phyloP scores from a whole-genome alignment of 2,797 vertebrate species.

The Bovichtus diacanthus region DNA sequence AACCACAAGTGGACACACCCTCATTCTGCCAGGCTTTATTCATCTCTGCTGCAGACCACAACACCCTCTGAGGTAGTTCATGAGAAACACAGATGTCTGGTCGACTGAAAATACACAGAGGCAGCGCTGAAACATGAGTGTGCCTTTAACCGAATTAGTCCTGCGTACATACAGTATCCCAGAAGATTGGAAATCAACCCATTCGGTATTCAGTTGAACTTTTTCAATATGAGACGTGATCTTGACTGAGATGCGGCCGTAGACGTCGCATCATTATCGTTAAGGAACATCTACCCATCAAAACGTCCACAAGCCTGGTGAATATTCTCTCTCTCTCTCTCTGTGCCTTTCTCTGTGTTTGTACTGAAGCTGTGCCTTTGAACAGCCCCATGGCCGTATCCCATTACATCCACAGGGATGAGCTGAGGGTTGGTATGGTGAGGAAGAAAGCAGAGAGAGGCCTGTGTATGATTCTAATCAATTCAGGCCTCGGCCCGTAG shows the following conservation, averaged over 20 bases:
- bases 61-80: constrained; percentile 67
- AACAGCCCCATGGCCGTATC: constrained; percentile 62
- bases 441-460: constrained; percentile 51
- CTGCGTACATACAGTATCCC: constrained; percentile 29
- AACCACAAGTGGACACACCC: constrained; percentile 72
- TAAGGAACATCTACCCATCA: constrained; percentile 43
- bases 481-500: constrained; percentile 52
- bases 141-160: constrained; percentile 56
- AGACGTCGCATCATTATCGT: constrained; percentile 26
- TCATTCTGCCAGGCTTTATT: constrained; percentile 54
- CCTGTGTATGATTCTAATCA: constrained; percentile 76
- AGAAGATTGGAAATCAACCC: constrained; percentile 46
- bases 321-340: constrained; percentile 31
- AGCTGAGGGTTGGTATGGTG: constrained; percentile 54
- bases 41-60: constrained; percentile 63
- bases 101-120: constrained; percentile 75
- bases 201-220: constrained; percentile 16
- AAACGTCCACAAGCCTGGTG: constrained; percentile 53
- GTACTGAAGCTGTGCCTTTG: constrained; percentile 62
- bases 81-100: constrained; percentile 74
- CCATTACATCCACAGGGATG: constrained; percentile 69
- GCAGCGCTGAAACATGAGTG: constrained; percentile 56
- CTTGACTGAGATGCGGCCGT: not conserved
- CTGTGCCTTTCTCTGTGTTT: constrained; percentile 54
- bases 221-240: constrained; percentile 11